A percentile compares a stretch with the other conserved stretches of the same genome.
Conservation (phyloP, 2,113 vertebrate genomes). For the Percopsis transmontana region DNA sequence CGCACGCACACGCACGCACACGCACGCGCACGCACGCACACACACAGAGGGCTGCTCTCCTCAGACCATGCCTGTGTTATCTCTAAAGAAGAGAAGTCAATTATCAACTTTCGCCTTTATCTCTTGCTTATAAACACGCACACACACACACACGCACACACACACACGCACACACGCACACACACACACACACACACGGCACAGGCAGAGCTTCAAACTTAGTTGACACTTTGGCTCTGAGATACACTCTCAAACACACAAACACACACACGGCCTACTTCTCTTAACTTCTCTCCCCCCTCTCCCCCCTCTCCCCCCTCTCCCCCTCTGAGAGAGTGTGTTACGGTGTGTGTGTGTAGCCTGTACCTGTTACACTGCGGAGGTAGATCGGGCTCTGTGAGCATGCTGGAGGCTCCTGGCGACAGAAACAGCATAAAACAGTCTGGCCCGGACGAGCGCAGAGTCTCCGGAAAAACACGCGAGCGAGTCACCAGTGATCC, state of each 20-base stretch:
- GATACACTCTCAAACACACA: neutral
- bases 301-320: neutral
- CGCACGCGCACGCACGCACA: neutral
- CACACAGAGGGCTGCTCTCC: neutral
- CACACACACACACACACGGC: neutral
- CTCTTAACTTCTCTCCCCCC: neutral
- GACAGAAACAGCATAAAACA: conserved; percentile 87
- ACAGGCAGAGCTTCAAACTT: neutral
- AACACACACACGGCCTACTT: neutral
- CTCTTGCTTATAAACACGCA: neutral
- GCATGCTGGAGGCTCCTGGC: conserved; percentile 90
- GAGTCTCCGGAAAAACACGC: conserved; percentile 82
- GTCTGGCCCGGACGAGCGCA: conserved; percentile 77
- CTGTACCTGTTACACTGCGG: conserved; percentile 99
- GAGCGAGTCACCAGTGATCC: conserved; percentile 82
- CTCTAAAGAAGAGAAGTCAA: too few relatives aligned
- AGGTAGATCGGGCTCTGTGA: conserved; percentile 97
- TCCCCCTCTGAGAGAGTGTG: conserved; percentile 16
- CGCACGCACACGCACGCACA: neutral
- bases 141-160: neutral
- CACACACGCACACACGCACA: neutral
- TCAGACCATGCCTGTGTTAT: too few relatives aligned
- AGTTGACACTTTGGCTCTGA: neutral
- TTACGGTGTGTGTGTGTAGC: conserved; percentile 21
- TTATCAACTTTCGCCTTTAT: too few relatives aligned